Conservation (phyloP, 2,797 vertebrate genomes). For the Sebastes hubbsi region DNA sequence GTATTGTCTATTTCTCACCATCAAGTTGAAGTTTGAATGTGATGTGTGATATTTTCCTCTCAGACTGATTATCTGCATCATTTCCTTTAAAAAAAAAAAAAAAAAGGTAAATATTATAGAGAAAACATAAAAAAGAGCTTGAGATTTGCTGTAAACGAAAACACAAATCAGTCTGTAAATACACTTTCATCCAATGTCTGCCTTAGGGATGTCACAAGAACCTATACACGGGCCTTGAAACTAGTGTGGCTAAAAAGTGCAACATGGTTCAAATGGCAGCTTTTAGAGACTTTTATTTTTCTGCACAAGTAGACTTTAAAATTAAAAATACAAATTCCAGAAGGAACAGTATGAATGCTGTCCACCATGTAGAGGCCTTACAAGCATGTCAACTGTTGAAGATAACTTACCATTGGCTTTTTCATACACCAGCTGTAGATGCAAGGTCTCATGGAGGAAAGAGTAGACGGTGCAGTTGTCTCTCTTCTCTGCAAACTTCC, state of each 20-base stretch:
- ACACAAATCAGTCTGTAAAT: background rate
- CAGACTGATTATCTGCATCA: slow-evolving; percentile 22
- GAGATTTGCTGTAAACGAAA: background rate
- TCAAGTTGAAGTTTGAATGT: slow-evolving; percentile 70
- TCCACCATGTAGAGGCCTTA: background rate
- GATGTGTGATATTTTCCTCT: slow-evolving; percentile 66
- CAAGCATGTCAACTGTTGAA: background rate
- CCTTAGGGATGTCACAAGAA: too few species aligned
- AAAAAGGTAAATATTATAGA: too few species aligned
- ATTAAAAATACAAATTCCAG: background rate
- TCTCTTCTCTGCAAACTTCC: slow-evolving; percentile 61
- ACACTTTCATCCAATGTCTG: background rate
- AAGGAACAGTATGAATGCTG: background rate
- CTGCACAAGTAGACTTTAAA: background rate
- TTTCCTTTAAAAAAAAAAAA: slow-evolving; percentile 36
- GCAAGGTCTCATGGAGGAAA: slow-evolving; percentile 78
- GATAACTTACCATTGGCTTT: slow-evolving; percentile 53
- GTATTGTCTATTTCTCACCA: slow-evolving; percentile 56
- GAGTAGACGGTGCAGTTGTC: slow-evolving; percentile 61
- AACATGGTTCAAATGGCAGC: too few species aligned
- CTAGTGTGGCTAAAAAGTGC: too few species aligned
- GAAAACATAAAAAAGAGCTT: background rate
- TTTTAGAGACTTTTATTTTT: background rate
- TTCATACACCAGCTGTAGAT: slow-evolving; percentile 69
- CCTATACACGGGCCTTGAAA: background rate